phyloP scores from a whole-genome alignment of 1,140 invertebrate genomes.

The Zaprionus capensis region DNA sequence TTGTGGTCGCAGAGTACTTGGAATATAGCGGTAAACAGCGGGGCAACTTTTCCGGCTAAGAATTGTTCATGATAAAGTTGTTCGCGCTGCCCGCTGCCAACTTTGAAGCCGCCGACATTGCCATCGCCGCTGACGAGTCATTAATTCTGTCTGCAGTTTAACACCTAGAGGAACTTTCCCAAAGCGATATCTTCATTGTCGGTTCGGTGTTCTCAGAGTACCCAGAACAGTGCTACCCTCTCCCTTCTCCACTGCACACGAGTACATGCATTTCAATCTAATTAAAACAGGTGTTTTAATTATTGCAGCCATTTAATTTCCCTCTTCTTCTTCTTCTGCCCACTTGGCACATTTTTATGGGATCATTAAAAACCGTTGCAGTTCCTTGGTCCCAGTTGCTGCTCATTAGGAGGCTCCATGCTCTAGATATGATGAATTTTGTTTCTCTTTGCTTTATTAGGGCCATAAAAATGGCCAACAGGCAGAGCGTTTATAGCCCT shows the following conservation, averaged over 20 bases:
- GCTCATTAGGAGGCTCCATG: constrained; percentile 71
- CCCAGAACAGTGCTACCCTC: not conserved
- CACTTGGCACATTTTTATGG: constrained; percentile 78
- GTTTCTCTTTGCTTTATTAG: constrained; percentile 66
- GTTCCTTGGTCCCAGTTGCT: constrained; percentile 51
- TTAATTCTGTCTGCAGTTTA: constrained; percentile 66
- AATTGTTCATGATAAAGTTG: constrained; percentile 60
- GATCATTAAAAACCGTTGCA: constrained; percentile 76
- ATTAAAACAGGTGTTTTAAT: constrained; percentile 83
- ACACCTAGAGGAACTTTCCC: constrained; percentile 67
- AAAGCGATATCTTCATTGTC: constrained; percentile 45
- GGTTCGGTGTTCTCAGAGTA: not conserved
- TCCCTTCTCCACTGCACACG: not conserved
- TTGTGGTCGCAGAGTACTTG: constrained; percentile 55
- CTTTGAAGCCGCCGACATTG: constrained; percentile 67
- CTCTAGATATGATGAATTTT: constrained; percentile 78
- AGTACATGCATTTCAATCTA: constrained; percentile 69
- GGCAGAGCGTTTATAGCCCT: constrained; percentile 38
- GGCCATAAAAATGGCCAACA: constrained; percentile 66
- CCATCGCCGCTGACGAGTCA: constrained; percentile 50
- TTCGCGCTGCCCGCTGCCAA: constrained; percentile 33
- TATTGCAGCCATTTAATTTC: constrained; percentile 78
- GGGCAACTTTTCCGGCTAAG: constrained; percentile 54
- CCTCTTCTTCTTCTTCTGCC: constrained; percentile 30
- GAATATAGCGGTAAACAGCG: constrained; percentile 61